Conservation (phyloP, 2,113 vertebrate species). For the Pelecanus crispus region DNA sequence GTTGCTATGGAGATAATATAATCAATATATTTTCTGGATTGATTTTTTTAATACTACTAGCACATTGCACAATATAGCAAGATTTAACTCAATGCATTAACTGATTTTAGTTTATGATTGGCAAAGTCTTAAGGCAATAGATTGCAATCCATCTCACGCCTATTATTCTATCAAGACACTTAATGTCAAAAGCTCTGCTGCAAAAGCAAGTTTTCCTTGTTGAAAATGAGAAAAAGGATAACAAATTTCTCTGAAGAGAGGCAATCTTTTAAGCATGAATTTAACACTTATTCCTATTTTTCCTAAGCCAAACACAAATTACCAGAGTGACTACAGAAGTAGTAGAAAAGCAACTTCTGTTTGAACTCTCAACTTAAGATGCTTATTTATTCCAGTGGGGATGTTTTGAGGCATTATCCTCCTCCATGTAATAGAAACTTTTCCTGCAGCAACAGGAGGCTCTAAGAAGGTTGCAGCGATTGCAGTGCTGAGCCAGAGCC, state of each 20-base stretch:
- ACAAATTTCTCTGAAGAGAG: slow-evolving; percentile 12
- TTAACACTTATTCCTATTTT: neutral
- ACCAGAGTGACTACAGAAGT: neutral
- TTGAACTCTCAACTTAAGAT: neutral
- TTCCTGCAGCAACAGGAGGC: neutral
- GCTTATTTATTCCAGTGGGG: neutral
- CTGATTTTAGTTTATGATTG: slow-evolving; percentile 58
- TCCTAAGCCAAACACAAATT: neutral
- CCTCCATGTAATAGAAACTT: neutral
- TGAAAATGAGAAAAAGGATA: slow-evolving; percentile 26
- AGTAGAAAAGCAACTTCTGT: neutral
- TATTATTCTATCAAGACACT: slow-evolving; percentile 55
- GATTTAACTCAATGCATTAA: slow-evolving; percentile 54
- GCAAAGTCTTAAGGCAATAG: slow-evolving; percentile 61
- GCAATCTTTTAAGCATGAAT: neutral
- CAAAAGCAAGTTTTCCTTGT: slow-evolving; percentile 33
- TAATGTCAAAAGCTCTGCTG: slow-evolving; percentile 48
- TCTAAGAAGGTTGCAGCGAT: neutral
- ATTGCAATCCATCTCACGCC: slow-evolving; percentile 37
- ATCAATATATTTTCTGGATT: slow-evolving; percentile 63
- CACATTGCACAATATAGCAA: slow-evolving; percentile 17
- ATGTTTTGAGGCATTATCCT: neutral
- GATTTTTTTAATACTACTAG: slow-evolving; percentile 58
- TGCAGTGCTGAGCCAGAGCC: neutral
- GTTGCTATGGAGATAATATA: slow-evolving; percentile 64